Base-by-base conservation (phyloP, 35 echinoderm and acorn worm genomes). In the Ophioderma brevispina region DNA sequence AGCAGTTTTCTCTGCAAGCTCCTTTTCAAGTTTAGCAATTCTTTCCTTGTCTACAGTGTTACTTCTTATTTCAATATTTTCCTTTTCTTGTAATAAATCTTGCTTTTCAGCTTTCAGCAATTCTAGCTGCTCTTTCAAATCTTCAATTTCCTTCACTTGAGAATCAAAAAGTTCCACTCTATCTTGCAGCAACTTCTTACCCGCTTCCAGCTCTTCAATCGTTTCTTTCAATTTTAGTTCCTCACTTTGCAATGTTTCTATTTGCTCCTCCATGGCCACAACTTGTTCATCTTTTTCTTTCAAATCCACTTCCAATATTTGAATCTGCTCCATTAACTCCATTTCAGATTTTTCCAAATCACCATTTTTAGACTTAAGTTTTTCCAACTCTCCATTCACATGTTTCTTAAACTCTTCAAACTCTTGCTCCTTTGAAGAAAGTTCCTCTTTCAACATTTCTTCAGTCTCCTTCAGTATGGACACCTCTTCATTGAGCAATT, bases 271-370 rank as follows among this genome's bases (percentile, higher is more conserved):
- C 32, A 28, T 78, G 55, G 75, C 89, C 32, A 82, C n/a, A 35
- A 64, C 64, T 39, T 86, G 28, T 33, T 39, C 35, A 38, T 75
- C 79, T 52, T 81, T 52, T 35, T 91, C 85, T 40, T 77, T 76
- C 25, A 96, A 32, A 43, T 92, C 33, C 55, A 30, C 80, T 35
- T 92, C 55, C 40, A 96, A 64, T 6, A 82, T 78, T 19, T 89
- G 77, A 38, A 93, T 87, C 76, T 96, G 90, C 55, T 96, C 94
- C 90, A 93, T 96, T 0, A 96, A 81, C 41, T 93, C 91, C 33
- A 38, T 55, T 75, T 96, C 94, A 34, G 90, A 93, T 55, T 92
- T 96, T 43, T 96, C 91, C 28, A 96, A 70, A 43, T 92, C 82
- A 52, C 83, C 59, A 78, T 90, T 49, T 82, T 55, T 92, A 37